Evolutionary conservation across 2,797 vertebrate species (phyloP).

Genomic region (Moxostoma hubbsi): DNA sequence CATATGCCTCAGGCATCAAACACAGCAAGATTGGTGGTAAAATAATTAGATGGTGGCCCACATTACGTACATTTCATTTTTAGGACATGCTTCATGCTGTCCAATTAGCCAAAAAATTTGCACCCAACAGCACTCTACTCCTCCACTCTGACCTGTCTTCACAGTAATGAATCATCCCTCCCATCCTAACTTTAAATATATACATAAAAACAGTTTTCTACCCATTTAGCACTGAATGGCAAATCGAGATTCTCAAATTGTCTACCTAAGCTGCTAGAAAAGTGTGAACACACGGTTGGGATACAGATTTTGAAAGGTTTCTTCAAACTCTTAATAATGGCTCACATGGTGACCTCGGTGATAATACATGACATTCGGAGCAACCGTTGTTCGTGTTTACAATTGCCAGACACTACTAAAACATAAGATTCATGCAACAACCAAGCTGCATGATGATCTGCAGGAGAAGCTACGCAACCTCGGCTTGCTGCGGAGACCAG

Average conservation of each 20-base stretch:
- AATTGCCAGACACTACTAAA: no score
- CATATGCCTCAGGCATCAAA: constrained; percentile 45
- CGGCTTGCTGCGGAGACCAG: no score
- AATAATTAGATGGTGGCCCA: constrained; percentile 45
- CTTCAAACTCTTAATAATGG: neutral
- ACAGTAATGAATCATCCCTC: constrained; percentile 13
- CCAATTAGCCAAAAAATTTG: constrained; percentile 40
- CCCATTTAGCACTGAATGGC: constrained; percentile 12
- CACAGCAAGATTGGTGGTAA: constrained; percentile 34
- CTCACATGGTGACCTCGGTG: no score
- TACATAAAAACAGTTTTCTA: neutral
- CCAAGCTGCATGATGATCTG: no score
- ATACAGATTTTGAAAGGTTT: constrained; percentile 12
- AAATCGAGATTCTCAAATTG: constrained; percentile 10
- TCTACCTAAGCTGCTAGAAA: constrained; percentile 21
- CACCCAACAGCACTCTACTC: constrained; percentile 16
- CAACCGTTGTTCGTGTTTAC: no score
- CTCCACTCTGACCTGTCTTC: constrained; percentile 24
- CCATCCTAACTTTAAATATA: constrained; percentile 9
- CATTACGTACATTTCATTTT: constrained; percentile 26
- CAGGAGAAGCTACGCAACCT: no score
- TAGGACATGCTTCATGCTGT: constrained; percentile 31
- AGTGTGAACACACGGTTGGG: neutral
- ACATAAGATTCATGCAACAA: no score
- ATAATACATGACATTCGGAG: no score